Percentiles rank a stretch among this genome's conserved stretches.
Evolutionary conservation across 1,140 invertebrate genomes (phyloP).

Genomic region (Bombus huntii): DNA sequence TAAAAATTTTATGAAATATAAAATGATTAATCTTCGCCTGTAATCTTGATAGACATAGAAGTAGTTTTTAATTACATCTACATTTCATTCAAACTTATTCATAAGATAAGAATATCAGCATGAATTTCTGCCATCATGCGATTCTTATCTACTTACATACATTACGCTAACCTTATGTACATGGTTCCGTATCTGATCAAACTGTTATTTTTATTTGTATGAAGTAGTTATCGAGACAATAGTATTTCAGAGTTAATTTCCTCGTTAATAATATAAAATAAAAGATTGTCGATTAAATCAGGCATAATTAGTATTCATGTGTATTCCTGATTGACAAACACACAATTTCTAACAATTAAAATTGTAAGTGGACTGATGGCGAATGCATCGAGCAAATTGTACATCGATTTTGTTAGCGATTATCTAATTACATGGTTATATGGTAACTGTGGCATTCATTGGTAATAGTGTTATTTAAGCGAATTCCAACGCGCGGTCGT

Average conservation of each 20-base stretch:
- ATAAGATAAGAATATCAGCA: background rate
- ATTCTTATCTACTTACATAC: no score
- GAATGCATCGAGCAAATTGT: slow-evolving; percentile 11
- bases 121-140: no score
- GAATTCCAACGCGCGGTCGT: background rate
- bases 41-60: no score
- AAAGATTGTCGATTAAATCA: background rate
- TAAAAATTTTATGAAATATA: background rate
- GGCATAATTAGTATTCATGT: background rate
- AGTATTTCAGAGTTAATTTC: background rate
- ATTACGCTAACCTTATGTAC: no score
- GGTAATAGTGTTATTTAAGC: slow-evolving; percentile 36
- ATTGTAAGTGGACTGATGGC: background rate
- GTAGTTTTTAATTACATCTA: background rate
- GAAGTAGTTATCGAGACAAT: background rate
- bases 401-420: slow-evolving; percentile 33
- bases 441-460: background rate
- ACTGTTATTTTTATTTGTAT: background rate
- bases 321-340: background rate
- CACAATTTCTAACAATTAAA: slow-evolving; percentile 21
- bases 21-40: no score
- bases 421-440: slow-evolving; percentile 47
- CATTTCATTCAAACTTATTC: background rate
- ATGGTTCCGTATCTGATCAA: background rate
- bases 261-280: background rate